Evolutionary conservation across 2,113 vertebrate genomes (phyloP).

Genomic region (Lepidiolamprologus cunningtoni): DNA sequence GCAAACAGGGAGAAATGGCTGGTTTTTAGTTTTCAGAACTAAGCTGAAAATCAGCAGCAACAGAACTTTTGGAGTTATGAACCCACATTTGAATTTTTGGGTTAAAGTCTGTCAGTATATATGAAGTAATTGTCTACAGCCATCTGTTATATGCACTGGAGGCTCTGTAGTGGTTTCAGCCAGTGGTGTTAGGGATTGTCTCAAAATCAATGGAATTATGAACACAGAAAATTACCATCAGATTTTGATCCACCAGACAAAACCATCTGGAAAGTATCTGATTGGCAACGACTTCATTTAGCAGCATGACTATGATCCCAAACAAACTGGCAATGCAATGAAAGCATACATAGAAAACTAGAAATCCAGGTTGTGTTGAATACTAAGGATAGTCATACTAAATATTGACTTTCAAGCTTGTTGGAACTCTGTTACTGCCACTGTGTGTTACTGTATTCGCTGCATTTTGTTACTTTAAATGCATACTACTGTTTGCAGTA

Average conservation of each 20-base stretch:
- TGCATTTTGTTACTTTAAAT: not conserved
- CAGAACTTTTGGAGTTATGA: not conserved
- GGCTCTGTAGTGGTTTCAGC: not conserved
- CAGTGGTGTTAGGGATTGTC: not conserved
- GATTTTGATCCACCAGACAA: not conserved
- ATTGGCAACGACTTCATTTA: not conserved
- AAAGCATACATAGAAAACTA: not conserved
- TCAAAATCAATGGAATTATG: not conserved
- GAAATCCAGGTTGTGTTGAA: not conserved
- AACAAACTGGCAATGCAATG: not conserved
- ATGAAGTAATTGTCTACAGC: not conserved
- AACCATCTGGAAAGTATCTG: not conserved
- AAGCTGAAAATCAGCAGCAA: not conserved
- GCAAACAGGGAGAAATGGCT: not conserved
- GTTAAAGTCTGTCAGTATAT: not conserved
- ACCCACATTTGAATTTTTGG: not conserved
- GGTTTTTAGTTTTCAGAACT: not conserved
- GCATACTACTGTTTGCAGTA: not conserved
- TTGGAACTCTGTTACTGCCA: not conserved
- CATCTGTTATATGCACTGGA: not conserved
- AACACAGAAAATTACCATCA: not conserved
- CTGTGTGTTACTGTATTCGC: not conserved
- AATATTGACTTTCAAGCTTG: not conserved
- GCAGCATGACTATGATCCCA: not conserved
- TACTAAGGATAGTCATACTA: not conserved